Conservation (phyloP, 2,113 vertebrate species). For the Dicaeum eximium region DNA sequence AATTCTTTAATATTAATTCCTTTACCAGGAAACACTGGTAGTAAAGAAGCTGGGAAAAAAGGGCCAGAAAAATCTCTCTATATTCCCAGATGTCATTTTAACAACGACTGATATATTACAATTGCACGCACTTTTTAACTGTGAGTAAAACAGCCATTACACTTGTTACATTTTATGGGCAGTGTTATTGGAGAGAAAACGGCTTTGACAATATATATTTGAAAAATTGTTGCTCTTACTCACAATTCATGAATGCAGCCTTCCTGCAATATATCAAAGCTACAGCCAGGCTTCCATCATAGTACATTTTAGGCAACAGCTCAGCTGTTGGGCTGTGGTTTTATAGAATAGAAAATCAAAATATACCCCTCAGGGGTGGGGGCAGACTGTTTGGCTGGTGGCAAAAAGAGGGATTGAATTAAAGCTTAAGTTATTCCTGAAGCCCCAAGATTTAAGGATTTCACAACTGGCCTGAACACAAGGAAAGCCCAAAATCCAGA, state of each 20-base stretch:
- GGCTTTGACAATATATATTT: slow-evolving; percentile 65
- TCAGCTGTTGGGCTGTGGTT: background rate
- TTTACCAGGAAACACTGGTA: background rate
- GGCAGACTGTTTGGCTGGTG: background rate
- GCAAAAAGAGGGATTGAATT: background rate
- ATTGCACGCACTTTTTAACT: slow-evolving; percentile 67
- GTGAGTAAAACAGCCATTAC: slow-evolving; percentile 71
- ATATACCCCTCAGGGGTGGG: background rate
- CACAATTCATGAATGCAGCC: slow-evolving; percentile 53
- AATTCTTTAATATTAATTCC: background rate
- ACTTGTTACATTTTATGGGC: slow-evolving; percentile 68
- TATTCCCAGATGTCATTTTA: slow-evolving; percentile 60
- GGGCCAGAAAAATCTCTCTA: background rate
- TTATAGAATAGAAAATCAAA: background rate
- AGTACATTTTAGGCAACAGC: background rate
- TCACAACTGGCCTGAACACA: background rate
- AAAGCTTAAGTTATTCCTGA: background rate
- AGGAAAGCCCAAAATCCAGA: background rate
- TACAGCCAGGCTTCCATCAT: slow-evolving; percentile 48
- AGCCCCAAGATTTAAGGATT: background rate
- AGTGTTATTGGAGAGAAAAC: slow-evolving; percentile 66
- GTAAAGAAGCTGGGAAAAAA: slow-evolving; percentile 32
- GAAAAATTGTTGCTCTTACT: slow-evolving; percentile 63
- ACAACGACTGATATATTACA: slow-evolving; percentile 58
- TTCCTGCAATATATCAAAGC: slow-evolving; percentile 39